These are phyloP conservation scores for Prochilodus magdalenae DNA, from an alignment of 2,113 vertebrate species.

Conservation along the genomic window DNA sequence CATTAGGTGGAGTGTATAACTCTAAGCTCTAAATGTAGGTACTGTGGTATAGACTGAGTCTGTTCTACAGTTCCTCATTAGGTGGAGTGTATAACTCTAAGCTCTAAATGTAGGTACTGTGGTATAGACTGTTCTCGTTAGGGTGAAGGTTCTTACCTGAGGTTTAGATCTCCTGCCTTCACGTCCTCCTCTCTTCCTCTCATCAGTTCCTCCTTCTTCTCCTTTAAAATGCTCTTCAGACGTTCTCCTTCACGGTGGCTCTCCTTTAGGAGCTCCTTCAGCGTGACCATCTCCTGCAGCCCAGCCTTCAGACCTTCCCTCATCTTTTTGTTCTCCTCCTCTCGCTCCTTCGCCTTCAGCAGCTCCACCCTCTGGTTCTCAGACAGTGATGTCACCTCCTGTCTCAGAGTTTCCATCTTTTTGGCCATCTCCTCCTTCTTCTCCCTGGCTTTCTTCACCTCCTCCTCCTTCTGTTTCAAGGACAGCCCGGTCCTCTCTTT, in stretches of 20 bases:
- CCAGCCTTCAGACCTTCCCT: conserved; percentile 60
- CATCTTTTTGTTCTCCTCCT: conserved; percentile 62
- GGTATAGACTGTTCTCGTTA: too few relatives aligned
- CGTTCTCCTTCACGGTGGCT: conserved; percentile 68
- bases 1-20: too few relatives aligned
- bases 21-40: too few relatives aligned
- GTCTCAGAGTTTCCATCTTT: conserved; percentile 42
- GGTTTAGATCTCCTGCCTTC: conserved; percentile 57
- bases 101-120: too few relatives aligned
- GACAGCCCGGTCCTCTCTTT: conserved; percentile 39
- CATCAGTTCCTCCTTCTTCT: conserved; percentile 63
- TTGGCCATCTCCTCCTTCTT: conserved; percentile 4
- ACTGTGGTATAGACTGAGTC: too few relatives aligned
- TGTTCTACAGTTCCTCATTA: too few relatives aligned
- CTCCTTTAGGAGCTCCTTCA: conserved; percentile 70
- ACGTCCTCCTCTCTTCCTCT: conserved; percentile 53
- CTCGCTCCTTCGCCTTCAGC: conserved; percentile 56
- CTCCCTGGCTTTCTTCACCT: conserved; percentile 36
- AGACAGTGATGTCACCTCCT: conserved; percentile 55
- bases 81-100: too few relatives aligned
- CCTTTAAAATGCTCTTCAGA: conserved; percentile 60
- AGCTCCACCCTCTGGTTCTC: conserved; percentile 38
- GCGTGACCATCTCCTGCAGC: conserved; percentile 65
- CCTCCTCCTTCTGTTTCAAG: conserved; percentile 43
- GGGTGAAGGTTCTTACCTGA: background rate